Conservation (phyloP, 2,113 vertebrate species). For the Emydura subglobosa region DNA sequence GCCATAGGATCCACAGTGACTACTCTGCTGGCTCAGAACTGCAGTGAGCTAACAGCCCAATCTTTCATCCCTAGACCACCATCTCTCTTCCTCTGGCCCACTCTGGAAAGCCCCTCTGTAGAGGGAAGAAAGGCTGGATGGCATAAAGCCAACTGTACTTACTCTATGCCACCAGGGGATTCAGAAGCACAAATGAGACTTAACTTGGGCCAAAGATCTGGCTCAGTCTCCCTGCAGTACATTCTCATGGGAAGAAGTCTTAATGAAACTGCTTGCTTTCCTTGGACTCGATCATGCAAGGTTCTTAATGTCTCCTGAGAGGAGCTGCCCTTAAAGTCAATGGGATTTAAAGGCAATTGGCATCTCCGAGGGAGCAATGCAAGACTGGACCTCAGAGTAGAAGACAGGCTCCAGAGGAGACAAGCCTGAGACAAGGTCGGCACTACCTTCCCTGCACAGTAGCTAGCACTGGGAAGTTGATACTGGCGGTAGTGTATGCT, state of each 20-base stretch:
- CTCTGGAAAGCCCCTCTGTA: not conserved
- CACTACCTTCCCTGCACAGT: not conserved
- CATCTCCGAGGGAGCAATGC: not conserved
- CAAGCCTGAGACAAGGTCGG: not conserved
- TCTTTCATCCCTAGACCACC: fast-evolving
- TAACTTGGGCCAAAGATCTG: not conserved
- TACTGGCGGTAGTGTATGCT: not conserved
- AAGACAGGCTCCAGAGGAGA: not conserved
- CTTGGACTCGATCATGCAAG: fast-evolving
- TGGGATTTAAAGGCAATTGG: not conserved
- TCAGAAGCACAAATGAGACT: not conserved
- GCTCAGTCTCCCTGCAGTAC: not conserved
- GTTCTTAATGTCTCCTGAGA: not conserved
- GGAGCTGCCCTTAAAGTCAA: not conserved
- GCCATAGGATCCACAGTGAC: not conserved
- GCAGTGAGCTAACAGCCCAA: fast-evolving
- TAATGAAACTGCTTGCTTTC: too few relatives aligned
- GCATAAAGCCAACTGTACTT: not conserved
- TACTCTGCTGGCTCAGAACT: fast-evolving
- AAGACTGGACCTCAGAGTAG: not conserved
- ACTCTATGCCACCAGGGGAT: not conserved
- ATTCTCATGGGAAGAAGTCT: not conserved
- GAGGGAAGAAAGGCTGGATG: not conserved
- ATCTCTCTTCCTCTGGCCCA: not conserved
- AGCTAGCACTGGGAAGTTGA: not conserved